Conservation (phyloP, 1,140 invertebrate genomes). For the Helicorthomorpha holstii region DNA sequence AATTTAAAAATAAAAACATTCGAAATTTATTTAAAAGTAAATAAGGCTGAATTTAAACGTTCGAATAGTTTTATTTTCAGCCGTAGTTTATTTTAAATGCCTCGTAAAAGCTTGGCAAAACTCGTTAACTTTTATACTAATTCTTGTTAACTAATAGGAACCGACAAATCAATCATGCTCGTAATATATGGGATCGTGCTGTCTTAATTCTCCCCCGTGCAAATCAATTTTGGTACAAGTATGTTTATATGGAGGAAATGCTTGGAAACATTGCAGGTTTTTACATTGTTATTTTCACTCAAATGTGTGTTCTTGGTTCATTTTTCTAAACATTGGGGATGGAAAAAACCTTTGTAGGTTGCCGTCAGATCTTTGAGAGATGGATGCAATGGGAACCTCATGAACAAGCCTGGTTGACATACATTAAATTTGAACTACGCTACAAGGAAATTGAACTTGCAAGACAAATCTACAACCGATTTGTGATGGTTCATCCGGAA, state of each 20-base stretch:
- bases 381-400: conserved; percentile 99
- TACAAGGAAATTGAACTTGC: conserved; percentile 95
- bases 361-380: conserved; percentile 80
- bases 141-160: conserved; percentile 20
- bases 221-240: conserved; percentile 99
- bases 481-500: conserved; percentile 92
- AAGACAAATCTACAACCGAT: conserved; percentile 81
- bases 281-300: conserved; percentile 3
- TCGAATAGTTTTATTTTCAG: too few species aligned
- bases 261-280: conserved; percentile 78
- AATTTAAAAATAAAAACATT: too few species aligned
- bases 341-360: conserved; percentile 18
- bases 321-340: neutral
- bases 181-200: conserved; percentile 96
- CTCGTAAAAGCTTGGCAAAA: too few species aligned
- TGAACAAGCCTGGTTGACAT: conserved; percentile 98
- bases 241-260: conserved; percentile 99
- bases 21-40: too few species aligned
- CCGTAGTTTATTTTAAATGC: too few species aligned
- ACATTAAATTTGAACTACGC: conserved; percentile 96
- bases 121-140: conserved; percentile 7
- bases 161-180: conserved; percentile 80
- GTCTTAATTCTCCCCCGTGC: conserved; percentile 89
- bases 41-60: too few species aligned
- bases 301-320: too few species aligned